A percentile compares a stretch with the other conserved stretches of the same genome.
Evolutionary conservation across 2,888 invertebrate species (phyloP).

Genomic region (Stenchaetothrips biformis): DNA sequence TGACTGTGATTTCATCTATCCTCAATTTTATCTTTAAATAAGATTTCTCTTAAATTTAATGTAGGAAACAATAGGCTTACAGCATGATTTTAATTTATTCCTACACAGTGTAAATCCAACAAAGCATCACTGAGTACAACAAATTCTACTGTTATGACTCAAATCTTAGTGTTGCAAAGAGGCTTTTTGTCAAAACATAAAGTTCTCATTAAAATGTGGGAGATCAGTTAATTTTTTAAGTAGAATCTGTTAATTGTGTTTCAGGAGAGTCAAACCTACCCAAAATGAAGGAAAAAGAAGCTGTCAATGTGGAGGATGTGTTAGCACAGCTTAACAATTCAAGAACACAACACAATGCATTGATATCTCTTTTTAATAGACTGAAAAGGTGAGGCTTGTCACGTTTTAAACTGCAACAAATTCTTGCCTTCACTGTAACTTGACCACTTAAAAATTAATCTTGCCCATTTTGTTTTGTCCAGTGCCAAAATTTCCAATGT

Average conservation of each 20-base stretch:
- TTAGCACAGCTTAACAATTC: neutral
- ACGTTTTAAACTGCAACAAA: neutral
- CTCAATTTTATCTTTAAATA: no score
- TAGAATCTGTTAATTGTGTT: neutral
- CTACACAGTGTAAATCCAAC: no score
- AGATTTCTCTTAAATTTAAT: no score
- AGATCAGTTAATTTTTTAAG: no score
- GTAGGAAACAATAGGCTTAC: no score
- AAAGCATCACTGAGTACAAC: no score
- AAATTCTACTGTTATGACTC: no score
- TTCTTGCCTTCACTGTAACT: neutral
- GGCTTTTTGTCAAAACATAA: no score
- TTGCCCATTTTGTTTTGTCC: neutral
- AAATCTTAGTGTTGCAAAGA: no score
- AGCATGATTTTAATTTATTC: no score
- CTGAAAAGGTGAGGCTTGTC: neutral
- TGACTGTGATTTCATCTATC: no score
- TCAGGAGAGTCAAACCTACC: neutral
- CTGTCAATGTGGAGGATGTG: neutral
- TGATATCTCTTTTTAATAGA: neutral
- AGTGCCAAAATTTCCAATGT: neutral
- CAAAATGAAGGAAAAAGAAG: slow-evolving; percentile 11
- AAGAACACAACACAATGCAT: neutral
- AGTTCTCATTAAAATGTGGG: no score
- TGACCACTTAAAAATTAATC: neutral